A percentile compares a stretch with the other conserved stretches of the same genome.
Evolutionary conservation across 1,140 invertebrate species (phyloP).

Genomic region (Psilanteris sp.): DNA sequence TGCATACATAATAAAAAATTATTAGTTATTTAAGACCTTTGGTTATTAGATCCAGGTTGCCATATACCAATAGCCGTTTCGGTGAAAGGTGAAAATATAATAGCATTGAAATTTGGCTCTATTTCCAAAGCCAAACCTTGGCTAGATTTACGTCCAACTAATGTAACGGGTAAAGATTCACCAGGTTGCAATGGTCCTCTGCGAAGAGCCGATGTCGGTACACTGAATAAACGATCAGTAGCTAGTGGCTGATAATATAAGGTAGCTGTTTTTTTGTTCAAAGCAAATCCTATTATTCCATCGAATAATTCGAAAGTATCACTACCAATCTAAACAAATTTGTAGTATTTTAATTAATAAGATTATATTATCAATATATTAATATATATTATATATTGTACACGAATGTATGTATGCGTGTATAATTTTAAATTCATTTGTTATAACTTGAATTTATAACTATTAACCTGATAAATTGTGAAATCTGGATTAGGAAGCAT

Average conservation of each 20-base stretch:
- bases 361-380: too few relatives aligned
- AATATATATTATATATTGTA: too few relatives aligned
- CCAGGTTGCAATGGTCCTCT: conserved; percentile 82
- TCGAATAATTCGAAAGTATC: conserved; percentile 88
- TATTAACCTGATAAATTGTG: conserved; percentile 81
- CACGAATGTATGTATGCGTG: too few relatives aligned
- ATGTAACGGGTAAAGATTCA: conserved; percentile 85
- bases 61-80: conserved; percentile 89
- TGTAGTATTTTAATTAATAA: too few relatives aligned
- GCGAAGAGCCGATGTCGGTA: conserved; percentile 85
- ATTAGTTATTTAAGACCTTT: conserved; percentile 78
- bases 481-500: conserved; percentile 91
- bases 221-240: conserved; percentile 88
- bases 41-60: conserved; percentile 85
- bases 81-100: conserved; percentile 87
- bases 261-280: conserved; percentile 83
- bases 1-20: too few relatives aligned
- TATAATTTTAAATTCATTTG: too few relatives aligned
- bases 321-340: conserved; percentile 78
- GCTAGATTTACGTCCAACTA: conserved; percentile 89
- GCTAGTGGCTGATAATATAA: conserved; percentile 90
- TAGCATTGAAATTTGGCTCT: conserved; percentile 84
- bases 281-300: conserved; percentile 88
- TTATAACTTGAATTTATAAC: too few relatives aligned
- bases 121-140: conserved; percentile 87